A percentile compares a stretch with the other conserved stretches of the same genome.
These are phyloP conservation scores for Colletes latitarsis DNA, from an alignment of 1,140 invertebrate genomes.

Conservation along the genomic window DNA sequence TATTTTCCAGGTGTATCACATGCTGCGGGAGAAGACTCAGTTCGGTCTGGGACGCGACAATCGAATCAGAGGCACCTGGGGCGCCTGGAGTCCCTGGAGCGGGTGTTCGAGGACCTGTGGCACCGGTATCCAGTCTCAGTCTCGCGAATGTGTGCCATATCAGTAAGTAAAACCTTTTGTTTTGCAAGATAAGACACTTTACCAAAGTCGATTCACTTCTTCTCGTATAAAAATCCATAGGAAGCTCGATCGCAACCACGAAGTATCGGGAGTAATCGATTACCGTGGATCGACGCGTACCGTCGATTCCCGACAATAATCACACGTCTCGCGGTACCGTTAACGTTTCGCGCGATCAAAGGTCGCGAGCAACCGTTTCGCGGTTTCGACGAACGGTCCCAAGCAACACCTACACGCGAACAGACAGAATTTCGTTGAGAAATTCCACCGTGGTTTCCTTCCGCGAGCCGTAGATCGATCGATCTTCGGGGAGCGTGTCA, in stretches of 20 bases:
- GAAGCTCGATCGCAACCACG: too few species aligned
- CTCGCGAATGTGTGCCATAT: constrained; percentile 73
- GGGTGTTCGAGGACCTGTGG: constrained; percentile 79
- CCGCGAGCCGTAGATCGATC: not conserved
- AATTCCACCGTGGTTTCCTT: not conserved
- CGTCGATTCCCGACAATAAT: constrained; percentile 32
- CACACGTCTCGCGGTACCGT: constrained; percentile 45
- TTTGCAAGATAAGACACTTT: too few species aligned
- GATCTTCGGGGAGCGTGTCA: too few species aligned
- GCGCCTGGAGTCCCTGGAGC: constrained; percentile 78
- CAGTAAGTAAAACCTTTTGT: constrained; percentile 61
- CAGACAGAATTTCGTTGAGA: not conserved
- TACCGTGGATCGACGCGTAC: not conserved
- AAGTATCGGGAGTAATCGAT: too few species aligned
- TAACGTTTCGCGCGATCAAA: constrained; percentile 35
- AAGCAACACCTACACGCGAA: not conserved
- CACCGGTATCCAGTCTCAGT: constrained; percentile 78
- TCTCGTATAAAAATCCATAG: too few species aligned
- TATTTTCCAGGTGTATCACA: constrained; percentile 74
- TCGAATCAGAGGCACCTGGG: constrained; percentile 76
- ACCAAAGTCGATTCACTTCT: too few species aligned
- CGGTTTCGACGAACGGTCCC: not conserved
- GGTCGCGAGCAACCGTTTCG: constrained; percentile 36
- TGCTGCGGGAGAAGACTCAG: constrained; percentile 75
- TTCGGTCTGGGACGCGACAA: constrained; percentile 73